phyloP scores from a whole-genome alignment of 1,140 invertebrate species.

The Prorops nasuta region DNA sequence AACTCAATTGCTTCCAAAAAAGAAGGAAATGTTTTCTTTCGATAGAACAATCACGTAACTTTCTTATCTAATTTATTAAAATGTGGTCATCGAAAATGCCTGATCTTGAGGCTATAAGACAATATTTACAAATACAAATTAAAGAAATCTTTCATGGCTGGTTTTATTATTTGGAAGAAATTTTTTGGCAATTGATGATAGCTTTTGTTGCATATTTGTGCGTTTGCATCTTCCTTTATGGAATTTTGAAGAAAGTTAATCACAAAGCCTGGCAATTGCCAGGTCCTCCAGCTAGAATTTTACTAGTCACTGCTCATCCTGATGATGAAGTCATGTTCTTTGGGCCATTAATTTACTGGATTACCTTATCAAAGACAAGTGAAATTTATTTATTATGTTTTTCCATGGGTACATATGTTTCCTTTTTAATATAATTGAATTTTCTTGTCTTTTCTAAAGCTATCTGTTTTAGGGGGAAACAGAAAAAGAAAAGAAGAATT shows the following conservation, averaged over 20 bases:
- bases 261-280: slow-evolving; percentile 51
- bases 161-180: slow-evolving; percentile 49
- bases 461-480: slow-evolving; percentile 67
- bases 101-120: slow-evolving; percentile 18
- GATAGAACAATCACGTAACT: too few species aligned
- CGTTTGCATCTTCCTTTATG: slow-evolving; percentile 46
- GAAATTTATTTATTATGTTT: slow-evolving; percentile 82
- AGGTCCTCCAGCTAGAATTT: slow-evolving; percentile 59
- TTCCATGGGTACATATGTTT: slow-evolving; percentile 68
- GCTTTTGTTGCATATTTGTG: slow-evolving; percentile 41
- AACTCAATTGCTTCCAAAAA: too few species aligned
- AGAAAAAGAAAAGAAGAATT: slow-evolving; percentile 72
- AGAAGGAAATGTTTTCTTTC: too few species aligned
- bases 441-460: slow-evolving; percentile 12
- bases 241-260: slow-evolving; percentile 42
- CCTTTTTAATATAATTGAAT: slow-evolving; percentile 4
- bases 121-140: slow-evolving; percentile 26
- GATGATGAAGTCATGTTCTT: slow-evolving; percentile 99
- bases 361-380: slow-evolving; percentile 62
- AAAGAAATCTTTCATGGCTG: slow-evolving; percentile 45
- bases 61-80: too few species aligned
- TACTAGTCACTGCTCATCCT: slow-evolving; percentile 90
- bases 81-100: too few species aligned
- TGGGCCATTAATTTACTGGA: slow-evolving; percentile 81
- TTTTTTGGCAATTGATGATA: slow-evolving; percentile 48